Evolutionary conservation across 2,797 vertebrate species (phyloP).

Genomic region (Sternotherus odoratus): DNA sequence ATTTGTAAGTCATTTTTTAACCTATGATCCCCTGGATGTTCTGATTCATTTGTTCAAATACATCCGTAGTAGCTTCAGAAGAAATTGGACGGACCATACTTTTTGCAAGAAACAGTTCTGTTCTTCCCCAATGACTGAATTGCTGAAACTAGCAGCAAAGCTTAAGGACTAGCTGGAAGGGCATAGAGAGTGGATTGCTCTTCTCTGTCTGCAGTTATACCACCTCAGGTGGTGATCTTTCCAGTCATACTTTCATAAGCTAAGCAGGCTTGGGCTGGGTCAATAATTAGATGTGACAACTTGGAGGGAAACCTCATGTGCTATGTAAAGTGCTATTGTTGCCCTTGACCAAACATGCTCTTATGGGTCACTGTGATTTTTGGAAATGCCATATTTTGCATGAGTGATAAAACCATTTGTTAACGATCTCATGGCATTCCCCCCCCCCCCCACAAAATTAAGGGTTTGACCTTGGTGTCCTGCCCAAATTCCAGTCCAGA

Average conservation of each 20-base stretch:
- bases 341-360: not conserved
- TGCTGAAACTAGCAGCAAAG: constrained; percentile 4
- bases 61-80: not conserved
- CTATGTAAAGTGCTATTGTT: not conserved
- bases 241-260: not conserved
- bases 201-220: not conserved
- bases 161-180: not conserved
- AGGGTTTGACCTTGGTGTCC: not conserved
- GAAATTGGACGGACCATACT: not conserved
- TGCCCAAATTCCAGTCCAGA: not conserved
- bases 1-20: not conserved
- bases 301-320: not conserved
- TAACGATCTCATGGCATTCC: not conserved
- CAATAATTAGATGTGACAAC: not conserved
- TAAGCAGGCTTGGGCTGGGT: not conserved
- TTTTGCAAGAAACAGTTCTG: not conserved
- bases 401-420: not conserved
- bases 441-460: not conserved
- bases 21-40: not conserved
- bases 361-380: not conserved
- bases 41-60: not conserved
- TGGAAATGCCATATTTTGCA: not conserved
- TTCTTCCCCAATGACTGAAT: not conserved
- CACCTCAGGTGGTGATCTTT: not conserved
- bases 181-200: not conserved